Evolutionary conservation across 2,888 invertebrate genomes (phyloP).

Genomic region (Melieria omissa): DNA sequence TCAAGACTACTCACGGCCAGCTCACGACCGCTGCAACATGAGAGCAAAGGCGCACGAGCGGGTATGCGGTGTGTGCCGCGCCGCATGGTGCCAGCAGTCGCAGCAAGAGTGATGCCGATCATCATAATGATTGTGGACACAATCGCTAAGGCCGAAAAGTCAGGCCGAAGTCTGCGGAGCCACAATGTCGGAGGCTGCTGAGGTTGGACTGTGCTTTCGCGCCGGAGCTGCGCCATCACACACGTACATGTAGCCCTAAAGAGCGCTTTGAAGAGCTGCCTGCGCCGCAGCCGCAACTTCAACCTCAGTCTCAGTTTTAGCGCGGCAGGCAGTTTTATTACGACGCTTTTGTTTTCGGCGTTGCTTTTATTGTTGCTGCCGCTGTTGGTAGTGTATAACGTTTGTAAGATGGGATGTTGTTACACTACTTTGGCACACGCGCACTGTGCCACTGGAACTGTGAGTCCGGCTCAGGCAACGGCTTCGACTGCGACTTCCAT

Average conservation of each 20-base stretch:
- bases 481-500: no score
- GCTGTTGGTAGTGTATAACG: slow-evolving; percentile 29
- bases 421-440: slow-evolving; percentile 66
- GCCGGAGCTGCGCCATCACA: no score
- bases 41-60: slow-evolving; percentile 40
- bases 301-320: no score
- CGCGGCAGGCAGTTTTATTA: no score
- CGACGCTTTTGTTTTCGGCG: no score
- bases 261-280: no score
- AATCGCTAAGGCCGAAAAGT: slow-evolving; percentile 46
- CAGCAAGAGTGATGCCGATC: slow-evolving; percentile 56
- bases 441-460: slow-evolving; percentile 61
- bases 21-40: slow-evolving; percentile 60
- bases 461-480: not conserved
- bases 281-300: no score
- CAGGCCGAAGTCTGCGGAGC: no score
- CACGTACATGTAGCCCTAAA: no score
- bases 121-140: slow-evolving; percentile 63
- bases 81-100: not conserved
- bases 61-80: slow-evolving; percentile 51
- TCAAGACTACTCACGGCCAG: slow-evolving; percentile 65
- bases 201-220: no score
- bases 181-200: no score
- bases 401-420: slow-evolving; percentile 52
- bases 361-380: slow-evolving; percentile 3